Evolutionary conservation across 2,888 invertebrate genomes (phyloP).

Genomic region (Drosophila cognata): DNA sequence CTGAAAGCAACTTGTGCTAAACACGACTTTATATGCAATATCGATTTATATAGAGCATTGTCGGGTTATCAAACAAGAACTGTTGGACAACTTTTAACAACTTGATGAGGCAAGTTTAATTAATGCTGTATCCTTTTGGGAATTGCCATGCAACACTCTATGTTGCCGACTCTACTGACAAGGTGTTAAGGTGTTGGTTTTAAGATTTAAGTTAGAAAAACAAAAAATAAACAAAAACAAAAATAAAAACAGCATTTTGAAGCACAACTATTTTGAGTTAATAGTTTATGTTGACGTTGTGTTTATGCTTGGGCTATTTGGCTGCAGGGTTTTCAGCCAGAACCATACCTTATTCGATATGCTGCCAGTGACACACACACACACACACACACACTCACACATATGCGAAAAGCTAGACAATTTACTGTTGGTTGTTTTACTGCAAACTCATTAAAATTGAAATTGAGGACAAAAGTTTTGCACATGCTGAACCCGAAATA

Average conservation of each 20-base stretch:
- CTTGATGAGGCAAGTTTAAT: not conserved
- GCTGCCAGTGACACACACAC: slow-evolving; percentile 1
- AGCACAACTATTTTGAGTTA: not conserved
- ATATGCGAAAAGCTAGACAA: not conserved
- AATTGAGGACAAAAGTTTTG: slow-evolving; percentile 31
- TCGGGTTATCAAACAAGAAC: not conserved
- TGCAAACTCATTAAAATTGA: slow-evolving; percentile 63
- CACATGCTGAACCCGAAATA: slow-evolving; percentile 17
- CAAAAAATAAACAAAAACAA: not conserved
- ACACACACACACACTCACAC: slow-evolving; percentile 1
- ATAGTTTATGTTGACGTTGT: not conserved
- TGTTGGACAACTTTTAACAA: not conserved
- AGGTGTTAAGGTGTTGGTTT: not conserved
- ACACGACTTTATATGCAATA: not conserved
- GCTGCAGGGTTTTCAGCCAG: not conserved
- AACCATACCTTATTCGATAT: slow-evolving; percentile 15
- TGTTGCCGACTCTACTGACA: not conserved
- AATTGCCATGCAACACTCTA: not conserved
- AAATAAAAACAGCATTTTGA: not conserved
- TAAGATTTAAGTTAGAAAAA: not conserved
- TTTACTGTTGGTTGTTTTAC: slow-evolving; percentile 23
- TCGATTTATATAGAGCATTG: not conserved
- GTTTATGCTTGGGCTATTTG: not conserved
- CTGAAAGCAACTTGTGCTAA: not conserved
- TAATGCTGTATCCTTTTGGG: not conserved